Conservation (phyloP, 2,888 invertebrate species). For the Hoplodrina ambigua region DNA sequence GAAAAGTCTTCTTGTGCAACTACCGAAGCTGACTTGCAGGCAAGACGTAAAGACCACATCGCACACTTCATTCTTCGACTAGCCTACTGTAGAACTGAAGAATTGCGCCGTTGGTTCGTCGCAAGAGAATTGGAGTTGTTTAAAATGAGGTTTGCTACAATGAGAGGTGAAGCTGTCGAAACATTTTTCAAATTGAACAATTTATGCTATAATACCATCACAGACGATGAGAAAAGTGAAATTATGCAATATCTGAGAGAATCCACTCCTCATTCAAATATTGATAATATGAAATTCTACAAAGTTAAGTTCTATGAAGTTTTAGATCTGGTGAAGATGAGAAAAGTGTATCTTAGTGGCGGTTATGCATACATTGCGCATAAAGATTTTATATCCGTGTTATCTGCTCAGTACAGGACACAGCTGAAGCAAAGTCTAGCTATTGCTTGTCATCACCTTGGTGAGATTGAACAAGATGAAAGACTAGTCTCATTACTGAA, state of each 20-base stretch:
- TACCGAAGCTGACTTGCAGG: slow-evolving; percentile 91
- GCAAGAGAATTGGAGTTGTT: slow-evolving; percentile 97
- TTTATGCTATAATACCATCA: slow-evolving; percentile 92
- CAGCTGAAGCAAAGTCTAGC: slow-evolving; percentile 93
- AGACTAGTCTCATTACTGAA: slow-evolving; percentile 93
- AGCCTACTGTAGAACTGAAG: slow-evolving; percentile 97
- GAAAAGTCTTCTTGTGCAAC: slow-evolving; percentile 89
- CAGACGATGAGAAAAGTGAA: slow-evolving; percentile 92
- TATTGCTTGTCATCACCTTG: slow-evolving; percentile 92
- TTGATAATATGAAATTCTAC: slow-evolving; percentile 93
- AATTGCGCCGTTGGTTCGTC: slow-evolving; percentile 96
- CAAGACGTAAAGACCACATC: slow-evolving; percentile 95
- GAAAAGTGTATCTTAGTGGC: slow-evolving; percentile 94
- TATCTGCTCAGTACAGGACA: slow-evolving; percentile 94
- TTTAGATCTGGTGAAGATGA: slow-evolving; percentile 94
- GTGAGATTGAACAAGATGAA: slow-evolving; percentile 95
- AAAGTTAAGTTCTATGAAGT: slow-evolving; percentile 97
- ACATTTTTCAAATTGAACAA: slow-evolving; percentile 92
- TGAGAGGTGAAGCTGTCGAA: slow-evolving; percentile 91
- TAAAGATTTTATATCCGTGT: slow-evolving; percentile 95
- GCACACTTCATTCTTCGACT: slow-evolving; percentile 98
- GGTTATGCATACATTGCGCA: slow-evolving; percentile 97
- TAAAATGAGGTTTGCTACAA: slow-evolving; percentile 93
- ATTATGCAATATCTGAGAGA: slow-evolving; percentile 91
- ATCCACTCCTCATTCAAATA: slow-evolving; percentile 90